Base-by-base conservation (phyloP, 2,797 vertebrate genomes). In the Sebastiscus albofasciatus region DNA sequence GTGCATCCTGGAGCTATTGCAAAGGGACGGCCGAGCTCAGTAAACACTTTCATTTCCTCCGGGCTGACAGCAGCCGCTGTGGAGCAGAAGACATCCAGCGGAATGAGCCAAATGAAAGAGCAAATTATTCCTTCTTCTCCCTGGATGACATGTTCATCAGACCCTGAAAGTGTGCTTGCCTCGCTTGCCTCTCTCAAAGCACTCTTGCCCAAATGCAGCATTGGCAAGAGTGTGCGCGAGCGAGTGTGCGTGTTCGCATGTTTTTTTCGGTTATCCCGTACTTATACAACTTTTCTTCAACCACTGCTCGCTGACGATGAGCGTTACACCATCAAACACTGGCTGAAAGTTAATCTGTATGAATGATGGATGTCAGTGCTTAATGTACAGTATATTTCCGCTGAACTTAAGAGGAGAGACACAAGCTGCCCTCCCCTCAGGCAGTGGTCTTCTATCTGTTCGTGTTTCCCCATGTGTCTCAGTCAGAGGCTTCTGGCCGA, bases 71-170 rank as follows among this genome's bases (percentile, higher is more conserved):
- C 84, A 82, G 88, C 87, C 67, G 73, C 81, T 34, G 74, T 64
- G 85, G 85, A 91, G 79, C 89, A 80, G 80, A 46, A 90, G 66
- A 89, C 89, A 83, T 90, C 87, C 85, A 86, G 91, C 13, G 81
- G 85, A 90, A 93, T 87, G 87, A 90, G 89, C 75, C 86, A 83
- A 94, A 93, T 84, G 85, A 93, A 93, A 89, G 87, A 88, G 85
- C 79, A 91, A 92, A 93, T 93, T 36, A 92, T 93, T 90, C 88
- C 78, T 85, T 60, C 84, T 86, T 87, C 81, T 92, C 91, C 79
- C 81, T 49, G 70, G 91, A 90, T 93, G 92, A 93, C 90, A 89
- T 89, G 92, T 94, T 93, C 90, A 92, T 91, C 88, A 88, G 90
- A 92, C 79, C 91, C 89, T 94, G 88, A 92, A 94, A 93, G 90